Base-by-base conservation (phyloP, 2,113 vertebrate genomes). In the Mola mola region DNA sequence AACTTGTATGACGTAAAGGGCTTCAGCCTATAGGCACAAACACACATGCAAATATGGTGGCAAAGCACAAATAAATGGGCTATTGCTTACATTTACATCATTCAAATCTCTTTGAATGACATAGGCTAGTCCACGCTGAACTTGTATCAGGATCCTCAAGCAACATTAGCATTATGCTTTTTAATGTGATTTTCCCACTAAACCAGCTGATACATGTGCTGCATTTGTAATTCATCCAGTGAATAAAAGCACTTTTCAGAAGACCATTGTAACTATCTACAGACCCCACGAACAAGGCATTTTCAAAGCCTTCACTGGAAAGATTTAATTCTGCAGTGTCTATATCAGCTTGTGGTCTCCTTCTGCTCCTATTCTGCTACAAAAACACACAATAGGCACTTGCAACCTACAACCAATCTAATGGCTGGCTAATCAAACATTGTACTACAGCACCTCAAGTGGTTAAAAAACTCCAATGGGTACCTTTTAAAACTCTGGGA, bases 1-100 rank as follows among this genome's bases (percentile, higher is more conserved):
- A 98, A 91, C 64, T 95, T 96, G 85, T 97, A 98, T 1, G 96
- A 96, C 2, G 96, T 97, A 81, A 96, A 98, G 0, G 97, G 96
- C 71, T 93, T 96, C 78, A 98, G 76, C 74, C 97, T 98, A 72
- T 2, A 72, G 26, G 74, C 66, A 58, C 19, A 80, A 52, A 78
- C 40, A 79, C 19, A 51, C 4, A 50, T 10, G 29, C 15, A 55
- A 9, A 62, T 36, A 42, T 5, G 19, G 29, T 10, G 6, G 19
- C 10, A 8, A 21, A 41, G 46, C 36, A 20, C 4, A 22, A 40
- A 20, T 24, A 37, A 9, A n/a, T n/a, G n/a, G n/a, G n/a, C n/a
- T n/a, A n/a, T n/a, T n/a, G n/a, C n/a, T n/a, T n/a, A n/a, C n/a
- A n/a, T n/a, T n/a, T n/a, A n/a, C n/a, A n/a, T n/a, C n/a, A n/a